Evolutionary conservation across 2,888 invertebrate species (phyloP).

Genomic region (Leptinotarsa haldemani): DNA sequence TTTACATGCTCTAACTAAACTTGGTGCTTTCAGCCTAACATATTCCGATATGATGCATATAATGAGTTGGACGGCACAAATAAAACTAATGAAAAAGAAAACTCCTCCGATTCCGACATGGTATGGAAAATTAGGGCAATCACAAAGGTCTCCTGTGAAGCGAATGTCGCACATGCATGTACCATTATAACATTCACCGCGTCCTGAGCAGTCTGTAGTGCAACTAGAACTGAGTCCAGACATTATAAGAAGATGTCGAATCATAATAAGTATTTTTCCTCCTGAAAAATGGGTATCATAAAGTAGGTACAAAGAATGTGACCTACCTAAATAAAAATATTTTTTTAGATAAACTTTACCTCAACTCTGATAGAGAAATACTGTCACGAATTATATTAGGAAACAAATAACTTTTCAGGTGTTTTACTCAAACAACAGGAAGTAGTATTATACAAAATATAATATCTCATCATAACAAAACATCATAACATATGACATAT

Average conservation of each 20-base stretch:
- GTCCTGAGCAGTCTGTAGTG: constrained; percentile 84
- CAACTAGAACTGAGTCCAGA: constrained; percentile 70
- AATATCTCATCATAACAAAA: constrained; percentile 12
- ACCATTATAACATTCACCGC: constrained; percentile 92
- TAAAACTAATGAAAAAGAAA: constrained; percentile 85
- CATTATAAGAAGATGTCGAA: constrained; percentile 64
- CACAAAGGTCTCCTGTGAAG: constrained; percentile 86
- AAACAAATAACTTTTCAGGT: constrained; percentile 14
- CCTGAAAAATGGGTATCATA: constrained; percentile 3
- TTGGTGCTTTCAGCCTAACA: constrained; percentile 84
- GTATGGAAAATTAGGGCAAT: constrained; percentile 85
- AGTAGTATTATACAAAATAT: background rate
- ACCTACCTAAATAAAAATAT: background rate
- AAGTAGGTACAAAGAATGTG: constrained; percentile 17
- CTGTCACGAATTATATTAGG: background rate
- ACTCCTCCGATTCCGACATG: constrained; percentile 79
- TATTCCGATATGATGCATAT: constrained; percentile 87
- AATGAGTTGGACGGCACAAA: constrained; percentile 86
- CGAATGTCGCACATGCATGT: constrained; percentile 92
- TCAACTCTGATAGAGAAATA: background rate
- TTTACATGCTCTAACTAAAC: constrained; percentile 83
- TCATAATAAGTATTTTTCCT: constrained; percentile 54
- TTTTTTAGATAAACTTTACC: background rate
- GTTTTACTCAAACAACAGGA: constrained; percentile 2
- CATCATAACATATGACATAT: constrained; percentile 10